phyloP scores from a whole-genome alignment of 2,797 vertebrate species.

The Acanthurus tractus region DNA sequence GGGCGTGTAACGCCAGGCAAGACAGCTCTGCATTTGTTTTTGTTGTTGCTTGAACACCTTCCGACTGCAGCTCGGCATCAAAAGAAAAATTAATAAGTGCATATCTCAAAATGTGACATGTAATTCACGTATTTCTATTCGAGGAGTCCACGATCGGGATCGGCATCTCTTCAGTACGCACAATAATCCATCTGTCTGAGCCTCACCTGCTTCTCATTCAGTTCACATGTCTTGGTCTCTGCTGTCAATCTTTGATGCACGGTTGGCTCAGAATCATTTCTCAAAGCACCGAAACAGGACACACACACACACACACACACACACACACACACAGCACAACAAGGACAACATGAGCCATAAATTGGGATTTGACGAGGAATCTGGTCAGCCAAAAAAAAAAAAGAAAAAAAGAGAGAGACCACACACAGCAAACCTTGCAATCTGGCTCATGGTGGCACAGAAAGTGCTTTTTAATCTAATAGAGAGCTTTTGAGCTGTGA shows the following conservation, averaged over 20 bases:
- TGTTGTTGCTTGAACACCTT: background rate
- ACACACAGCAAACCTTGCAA: conserved; percentile 41
- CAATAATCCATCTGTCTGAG: conserved; percentile 38
- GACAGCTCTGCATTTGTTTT: no score
- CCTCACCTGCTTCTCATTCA: conserved; percentile 58
- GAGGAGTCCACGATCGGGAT: conserved; percentile 15
- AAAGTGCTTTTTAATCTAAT: conserved; percentile 79
- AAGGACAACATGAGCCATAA: conserved; percentile 20
- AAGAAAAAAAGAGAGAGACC: background rate
- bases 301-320: conserved; percentile 34
- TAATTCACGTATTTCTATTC: conserved; percentile 7
- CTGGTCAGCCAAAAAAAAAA: conserved; percentile 35
- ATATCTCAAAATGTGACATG: background rate
- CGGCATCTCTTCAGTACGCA: background rate
- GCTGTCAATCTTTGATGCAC: conserved; percentile 55
- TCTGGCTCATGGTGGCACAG: conserved; percentile 65
- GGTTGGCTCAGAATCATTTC: conserved; percentile 46
- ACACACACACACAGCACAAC: conserved; percentile 35
- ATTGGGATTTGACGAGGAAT: conserved; percentile 37
- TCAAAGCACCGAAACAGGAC: conserved; percentile 47
- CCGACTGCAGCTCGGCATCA: background rate
- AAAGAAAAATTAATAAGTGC: background rate
- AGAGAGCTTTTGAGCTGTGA: conserved; percentile 76
- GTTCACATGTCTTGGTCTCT: conserved; percentile 43
- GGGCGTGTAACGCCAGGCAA: no score